A percentile compares a stretch with the other conserved stretches of the same genome.
These are phyloP conservation scores for Syngnathus acus DNA, from an alignment of 2,797 vertebrate genomes.

Conservation along the genomic window DNA sequence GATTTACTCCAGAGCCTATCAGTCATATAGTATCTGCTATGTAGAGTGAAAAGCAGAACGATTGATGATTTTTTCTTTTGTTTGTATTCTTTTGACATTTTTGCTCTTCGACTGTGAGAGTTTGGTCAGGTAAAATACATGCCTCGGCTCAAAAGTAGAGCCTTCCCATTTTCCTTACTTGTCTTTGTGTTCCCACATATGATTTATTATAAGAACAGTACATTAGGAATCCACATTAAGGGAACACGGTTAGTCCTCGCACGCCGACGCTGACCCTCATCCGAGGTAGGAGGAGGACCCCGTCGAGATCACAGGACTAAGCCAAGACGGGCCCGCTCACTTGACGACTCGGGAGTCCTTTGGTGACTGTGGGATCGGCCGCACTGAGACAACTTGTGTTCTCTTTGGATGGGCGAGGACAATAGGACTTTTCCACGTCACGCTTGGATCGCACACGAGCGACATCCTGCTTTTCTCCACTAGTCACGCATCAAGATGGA, in stretches of 20 bases:
- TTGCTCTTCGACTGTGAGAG: background rate
- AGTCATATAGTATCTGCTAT: background rate
- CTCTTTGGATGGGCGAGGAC: slow-evolving; percentile 9
- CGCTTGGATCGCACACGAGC: background rate
- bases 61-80: too few species aligned
- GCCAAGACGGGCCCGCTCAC: slow-evolving; percentile 10
- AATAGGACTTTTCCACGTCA: background rate
- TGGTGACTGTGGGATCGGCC: slow-evolving; percentile 23
- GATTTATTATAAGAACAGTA: slow-evolving; percentile 3
- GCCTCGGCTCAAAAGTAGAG: background rate
- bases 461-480: background rate
- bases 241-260: background rate
- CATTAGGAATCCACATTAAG: background rate
- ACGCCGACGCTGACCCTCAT: background rate
- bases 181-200: background rate
- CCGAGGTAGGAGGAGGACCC: background rate
- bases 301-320: background rate
- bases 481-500: too few species aligned
- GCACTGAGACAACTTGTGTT: slow-evolving; percentile 12
- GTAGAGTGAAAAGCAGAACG: background rate
- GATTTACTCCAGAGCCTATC: too few species aligned
- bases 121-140: background rate
- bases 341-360: slow-evolving; percentile 31
- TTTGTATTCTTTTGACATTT: background rate
- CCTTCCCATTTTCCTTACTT: background rate